Conservation (phyloP, 2,888 invertebrate species). For the Drosophila ochracea region DNA sequence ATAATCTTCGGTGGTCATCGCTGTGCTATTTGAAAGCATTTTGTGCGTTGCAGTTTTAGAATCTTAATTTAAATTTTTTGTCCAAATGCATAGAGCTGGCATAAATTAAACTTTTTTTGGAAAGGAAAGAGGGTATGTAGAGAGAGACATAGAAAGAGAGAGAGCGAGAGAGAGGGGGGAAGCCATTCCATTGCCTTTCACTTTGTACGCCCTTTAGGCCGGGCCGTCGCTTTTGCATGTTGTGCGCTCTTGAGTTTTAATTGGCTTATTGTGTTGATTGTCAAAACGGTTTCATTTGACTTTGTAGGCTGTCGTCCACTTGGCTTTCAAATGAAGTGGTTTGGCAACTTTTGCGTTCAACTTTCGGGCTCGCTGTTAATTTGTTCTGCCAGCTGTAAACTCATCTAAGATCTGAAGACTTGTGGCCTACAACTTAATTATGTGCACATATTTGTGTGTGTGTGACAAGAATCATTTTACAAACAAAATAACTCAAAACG, state of each 20-base stretch:
- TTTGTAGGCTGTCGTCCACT: conserved; percentile 25
- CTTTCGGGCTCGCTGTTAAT: conserved; percentile 10
- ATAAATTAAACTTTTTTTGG: conserved; percentile 61
- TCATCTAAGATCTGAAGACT: conserved; percentile 33
- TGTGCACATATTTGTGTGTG: background rate
- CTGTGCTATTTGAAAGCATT: conserved; percentile 24
- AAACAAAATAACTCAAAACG: conserved; percentile 35
- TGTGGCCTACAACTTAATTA: conserved; percentile 19
- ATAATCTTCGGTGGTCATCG: background rate
- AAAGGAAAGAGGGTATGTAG: conserved; percentile 19
- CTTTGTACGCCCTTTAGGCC: conserved; percentile 27
- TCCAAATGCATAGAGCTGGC: conserved; percentile 25
- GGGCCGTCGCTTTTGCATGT: conserved; percentile 27
- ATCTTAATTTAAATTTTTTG: conserved; percentile 21
- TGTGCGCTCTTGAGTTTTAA: conserved; percentile 66
- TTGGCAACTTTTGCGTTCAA: conserved; percentile 32
- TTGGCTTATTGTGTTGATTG: conserved; percentile 72
- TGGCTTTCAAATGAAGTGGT: conserved; percentile 32
- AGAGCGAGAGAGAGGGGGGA: background rate
- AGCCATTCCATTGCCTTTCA: conserved; percentile 18
- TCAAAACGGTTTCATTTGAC: conserved; percentile 38
- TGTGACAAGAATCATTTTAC: conserved; percentile 37
- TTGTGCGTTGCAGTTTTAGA: conserved; percentile 35
- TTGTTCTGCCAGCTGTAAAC: conserved; percentile 14
- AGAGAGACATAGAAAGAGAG: background rate